Percentiles rank a stretch among this genome's conserved stretches.
Evolutionary conservation across 2,113 vertebrate species (phyloP).

Genomic region (Megaceryle torquata): DNA sequence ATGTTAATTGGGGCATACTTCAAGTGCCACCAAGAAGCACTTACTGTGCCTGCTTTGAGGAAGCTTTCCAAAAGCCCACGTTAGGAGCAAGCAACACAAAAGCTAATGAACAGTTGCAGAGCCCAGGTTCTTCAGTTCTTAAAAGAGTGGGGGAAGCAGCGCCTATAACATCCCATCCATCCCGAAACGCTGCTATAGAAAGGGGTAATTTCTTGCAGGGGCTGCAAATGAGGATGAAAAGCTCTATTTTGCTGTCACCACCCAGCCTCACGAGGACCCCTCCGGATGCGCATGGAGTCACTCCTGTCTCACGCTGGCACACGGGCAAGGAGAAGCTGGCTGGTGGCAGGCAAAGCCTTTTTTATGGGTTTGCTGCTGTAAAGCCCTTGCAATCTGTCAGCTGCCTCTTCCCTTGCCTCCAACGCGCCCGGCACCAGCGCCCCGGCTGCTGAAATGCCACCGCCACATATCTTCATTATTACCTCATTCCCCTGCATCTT

Average conservation of each 20-base stretch:
- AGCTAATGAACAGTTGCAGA: not conserved
- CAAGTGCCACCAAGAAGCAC: not conserved
- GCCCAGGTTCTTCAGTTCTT: not conserved
- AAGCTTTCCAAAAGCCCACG: not conserved
- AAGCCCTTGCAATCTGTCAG: not conserved
- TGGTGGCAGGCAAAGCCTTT: not conserved
- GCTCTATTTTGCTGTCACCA: not conserved
- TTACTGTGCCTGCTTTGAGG: not conserved
- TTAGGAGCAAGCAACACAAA: not conserved
- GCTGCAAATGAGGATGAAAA: not conserved
- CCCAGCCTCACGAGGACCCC: not conserved
- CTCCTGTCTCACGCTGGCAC: not conserved
- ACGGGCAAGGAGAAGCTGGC: not conserved
- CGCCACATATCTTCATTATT: not conserved
- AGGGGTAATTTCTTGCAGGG: not conserved
- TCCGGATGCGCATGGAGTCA: accelerated
- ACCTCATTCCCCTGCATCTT: not conserved
- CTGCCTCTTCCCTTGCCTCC: not conserved
- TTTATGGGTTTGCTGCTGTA: accelerated
- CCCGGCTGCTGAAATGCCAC: not conserved
- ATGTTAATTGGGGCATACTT: not conserved
- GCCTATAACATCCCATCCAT: not conserved
- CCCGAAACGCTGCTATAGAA: not conserved
- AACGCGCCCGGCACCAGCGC: accelerated
- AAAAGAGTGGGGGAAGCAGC: not conserved